phyloP scores from a whole-genome alignment of 2,113 vertebrate species.

The Geococcyx californianus region DNA sequence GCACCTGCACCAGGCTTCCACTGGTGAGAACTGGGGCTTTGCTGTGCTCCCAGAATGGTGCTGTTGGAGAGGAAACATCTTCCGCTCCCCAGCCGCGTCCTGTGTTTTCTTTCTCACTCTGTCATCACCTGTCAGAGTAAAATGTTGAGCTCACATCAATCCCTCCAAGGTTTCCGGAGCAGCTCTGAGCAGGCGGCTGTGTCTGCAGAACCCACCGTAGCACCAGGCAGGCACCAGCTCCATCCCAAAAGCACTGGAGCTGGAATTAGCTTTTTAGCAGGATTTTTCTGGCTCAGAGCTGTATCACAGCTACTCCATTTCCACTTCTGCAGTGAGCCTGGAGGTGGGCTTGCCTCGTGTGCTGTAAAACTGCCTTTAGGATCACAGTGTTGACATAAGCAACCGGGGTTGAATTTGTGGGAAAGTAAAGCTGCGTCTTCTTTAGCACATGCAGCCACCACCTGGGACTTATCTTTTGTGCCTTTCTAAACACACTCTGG shows the following conservation, averaged over 20 bases:
- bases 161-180: background rate
- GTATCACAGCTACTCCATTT: background rate
- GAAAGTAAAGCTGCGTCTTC: background rate
- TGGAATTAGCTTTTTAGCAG: background rate
- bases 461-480: background rate
- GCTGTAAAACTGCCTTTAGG: background rate
- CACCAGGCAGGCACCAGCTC: background rate
- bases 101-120: constrained; percentile 44
- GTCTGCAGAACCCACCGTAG: background rate
- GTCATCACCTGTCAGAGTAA: background rate
- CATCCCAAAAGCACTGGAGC: background rate
- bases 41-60: background rate
- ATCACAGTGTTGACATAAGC: background rate
- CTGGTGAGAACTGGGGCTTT: constrained; percentile 50
- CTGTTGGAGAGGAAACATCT: constrained; percentile 22
- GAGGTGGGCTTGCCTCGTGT: background rate
- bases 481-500: background rate
- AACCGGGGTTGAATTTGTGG: background rate
- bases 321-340: background rate
- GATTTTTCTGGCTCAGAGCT: background rate
- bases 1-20: constrained; percentile 50
- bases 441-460: background rate
- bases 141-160: background rate
- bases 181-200: background rate
- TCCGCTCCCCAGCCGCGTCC: background rate